Percentiles rank a stretch among this genome's conserved stretches.
phyloP scores from a whole-genome alignment of 1,140 invertebrate genomes.

The Pollicipes pollicipes region DNA sequence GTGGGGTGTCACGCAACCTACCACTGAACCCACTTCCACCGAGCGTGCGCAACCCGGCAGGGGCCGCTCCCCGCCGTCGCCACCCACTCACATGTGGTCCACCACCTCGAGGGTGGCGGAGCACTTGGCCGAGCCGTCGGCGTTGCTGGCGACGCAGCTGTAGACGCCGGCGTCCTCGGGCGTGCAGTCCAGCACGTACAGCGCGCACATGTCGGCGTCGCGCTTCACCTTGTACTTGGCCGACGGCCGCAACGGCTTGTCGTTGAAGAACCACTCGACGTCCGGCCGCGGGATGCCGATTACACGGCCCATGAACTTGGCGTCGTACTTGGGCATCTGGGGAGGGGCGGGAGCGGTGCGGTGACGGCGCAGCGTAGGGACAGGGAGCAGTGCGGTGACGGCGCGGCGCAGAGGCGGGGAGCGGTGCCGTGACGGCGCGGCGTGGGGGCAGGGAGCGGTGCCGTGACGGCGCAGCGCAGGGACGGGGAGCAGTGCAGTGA shows the following conservation, averaged over 20 bases:
- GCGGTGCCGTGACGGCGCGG: too few relatives aligned
- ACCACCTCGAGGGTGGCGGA: conserved; percentile 53
- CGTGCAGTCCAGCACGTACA: conserved; percentile 50
- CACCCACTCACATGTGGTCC: conserved; percentile 65
- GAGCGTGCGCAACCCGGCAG: too few relatives aligned
- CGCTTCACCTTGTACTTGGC: conserved; percentile 57
- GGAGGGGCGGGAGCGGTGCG: too few relatives aligned
- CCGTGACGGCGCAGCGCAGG: too few relatives aligned
- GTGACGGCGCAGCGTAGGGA: too few relatives aligned
- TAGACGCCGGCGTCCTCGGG: conserved; percentile 51
- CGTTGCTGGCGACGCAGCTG: conserved; percentile 56
- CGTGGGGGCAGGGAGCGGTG: too few relatives aligned
- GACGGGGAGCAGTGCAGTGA: too few relatives aligned
- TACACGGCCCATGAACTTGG: conserved; percentile 61
- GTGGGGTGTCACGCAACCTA: too few relatives aligned
- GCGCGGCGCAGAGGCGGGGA: too few relatives aligned
- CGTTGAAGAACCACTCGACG: conserved; percentile 65
- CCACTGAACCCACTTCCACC: too few relatives aligned
- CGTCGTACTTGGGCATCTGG: conserved; percentile 51
- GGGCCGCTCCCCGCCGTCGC: too few relatives aligned
- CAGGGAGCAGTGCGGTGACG: too few relatives aligned
- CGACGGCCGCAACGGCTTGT: conserved; percentile 35
- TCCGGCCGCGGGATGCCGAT: conserved; percentile 72
- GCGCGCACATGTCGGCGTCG: conserved; percentile 55
- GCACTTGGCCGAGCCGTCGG: conserved; percentile 56